Evolutionary conservation across 2,888 invertebrate species (phyloP), one percentile per base, ranked within the genome.

Genomic region (Drosophila siamana): DNA sequence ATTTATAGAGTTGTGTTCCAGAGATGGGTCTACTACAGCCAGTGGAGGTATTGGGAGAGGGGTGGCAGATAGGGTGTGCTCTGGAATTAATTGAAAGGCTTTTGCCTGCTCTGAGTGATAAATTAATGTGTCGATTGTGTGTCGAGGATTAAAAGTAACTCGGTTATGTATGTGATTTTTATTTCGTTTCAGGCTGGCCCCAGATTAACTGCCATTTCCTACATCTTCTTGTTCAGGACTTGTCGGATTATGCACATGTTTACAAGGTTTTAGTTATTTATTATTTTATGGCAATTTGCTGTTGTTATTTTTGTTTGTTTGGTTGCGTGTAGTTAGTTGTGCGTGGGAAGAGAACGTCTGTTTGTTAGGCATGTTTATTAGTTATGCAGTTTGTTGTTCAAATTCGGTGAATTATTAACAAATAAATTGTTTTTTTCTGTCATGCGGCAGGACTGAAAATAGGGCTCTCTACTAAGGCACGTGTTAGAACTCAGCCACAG

Each of bases 41-140:
- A n/a, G n/a, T n/a, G 24, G 19, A 48, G 40, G 19, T 41, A 28
- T 19, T 8, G 41, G 19, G 52, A 19, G 28, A 9, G 28, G 52
- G 19, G 52, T 8, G 24, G 3, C 6, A 44, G 33, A 13, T n/a
- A 38, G 59, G 59, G 67, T 87, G 88, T 83, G 83, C 68, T 67
- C 67, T 68, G 86, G 88, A 83, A 83, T 83, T 83, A 83, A 87
- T 83, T 83, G 88, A 83, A 87, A 87, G 88, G 88, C 83, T 83
- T 78, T 78, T 61, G 59, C 63, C 19, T 75, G 54, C 55, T 78
- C 24, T 16, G 47, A 82, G 86, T 83, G 83, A 83, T 83, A 83
- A 83, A 83, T 83, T 83, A 83, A 87, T 83, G 88, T 83, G 88
- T 83, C 83, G 83, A 87, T 83, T 85, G 88, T 87, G 65, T 77